Percentiles rank a stretch among this genome's conserved stretches.
Evolutionary conservation across 2,888 invertebrate species (phyloP).

Genomic region (Drosophila multiciliata): DNA sequence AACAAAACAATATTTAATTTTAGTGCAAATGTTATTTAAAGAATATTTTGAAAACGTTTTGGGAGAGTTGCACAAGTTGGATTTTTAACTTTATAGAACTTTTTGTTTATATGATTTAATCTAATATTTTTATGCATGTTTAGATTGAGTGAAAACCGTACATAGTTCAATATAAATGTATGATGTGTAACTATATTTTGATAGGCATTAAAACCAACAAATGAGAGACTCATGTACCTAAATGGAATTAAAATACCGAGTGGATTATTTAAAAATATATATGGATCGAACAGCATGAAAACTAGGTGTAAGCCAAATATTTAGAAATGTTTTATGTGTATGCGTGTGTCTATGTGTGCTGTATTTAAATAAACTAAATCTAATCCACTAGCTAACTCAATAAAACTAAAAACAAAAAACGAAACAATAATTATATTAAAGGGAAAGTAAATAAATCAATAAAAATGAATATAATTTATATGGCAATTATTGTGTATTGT

Average conservation of each 20-base stretch:
- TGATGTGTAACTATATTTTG: slow-evolving; percentile 45
- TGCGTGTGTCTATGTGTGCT: slow-evolving; percentile 41
- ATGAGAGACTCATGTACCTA: slow-evolving; percentile 82
- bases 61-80: neutral
- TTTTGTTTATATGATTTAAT: neutral
- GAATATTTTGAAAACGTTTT: slow-evolving; percentile 24
- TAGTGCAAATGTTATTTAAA: slow-evolving; percentile 37
- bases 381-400: slow-evolving; percentile 27
- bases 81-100: neutral
- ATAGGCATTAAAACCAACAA: slow-evolving; percentile 51
- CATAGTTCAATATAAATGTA: slow-evolving; percentile 37
- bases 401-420: slow-evolving; percentile 31
- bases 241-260: slow-evolving; percentile 55
- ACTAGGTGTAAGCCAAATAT: slow-evolving; percentile 39
- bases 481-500: slow-evolving; percentile 62
- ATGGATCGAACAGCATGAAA: slow-evolving; percentile 28
- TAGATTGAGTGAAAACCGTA: slow-evolving; percentile 10
- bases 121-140: slow-evolving; percentile 30
- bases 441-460: slow-evolving; percentile 6
- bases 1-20: slow-evolving; percentile 26
- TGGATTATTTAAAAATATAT: slow-evolving; percentile 23
- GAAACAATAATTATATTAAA: slow-evolving; percentile 49
- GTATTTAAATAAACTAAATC: slow-evolving; percentile 30
- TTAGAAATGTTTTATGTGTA: slow-evolving; percentile 72
- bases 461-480: slow-evolving; percentile 47